Base-by-base conservation (phyloP, 2,797 vertebrate species). In the Poeciliopsis presidionis region DNA sequence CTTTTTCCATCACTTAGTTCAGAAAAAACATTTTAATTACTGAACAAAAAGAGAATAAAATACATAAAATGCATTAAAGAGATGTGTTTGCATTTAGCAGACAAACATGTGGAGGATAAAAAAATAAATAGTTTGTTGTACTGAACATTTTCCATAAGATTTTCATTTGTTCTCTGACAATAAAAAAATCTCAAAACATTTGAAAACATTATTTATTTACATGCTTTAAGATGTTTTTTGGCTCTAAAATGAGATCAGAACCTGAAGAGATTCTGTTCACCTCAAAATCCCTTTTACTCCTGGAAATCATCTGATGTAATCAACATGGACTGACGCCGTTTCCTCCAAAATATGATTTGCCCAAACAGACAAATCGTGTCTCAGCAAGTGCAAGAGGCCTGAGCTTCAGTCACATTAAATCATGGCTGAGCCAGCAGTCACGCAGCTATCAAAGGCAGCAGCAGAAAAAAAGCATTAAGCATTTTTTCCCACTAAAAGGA, bases 271-370 rank as follows among this genome's bases (percentile, higher is more conserved):
- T 51, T 74, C 45, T 4, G 13, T 76, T 90, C 78, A 87, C 78
- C 83, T 89, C 77, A 75, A 43, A 84, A 77, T 90, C 86, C 83
- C 79, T 79, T 72, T 14, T n/a, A 75, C 83, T 88, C 75, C 72
- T 78, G 65, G 86, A 90, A 89, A 87, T 73, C 77, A 72, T 12
- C 36, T 84, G 83, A 92, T 76, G 80, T 87, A 89, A 87, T 88
- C 61, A 36, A 76, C 72, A 81, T 51, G 46, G 39, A 77, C 75
- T 74, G 82, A 89, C 51, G 82, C 81, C 76, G 74, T 86, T 83
- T 78, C 65, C 61, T 69, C 70, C 53, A 75, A 90, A 89, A 89
- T 80, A 76, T 81, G 79, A 87, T 82, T 84, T 82, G 81, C 28
- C 18, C 63, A 73, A 30, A 22, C 76, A 57, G 14, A 30, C 86